Conservation (phyloP, 2,113 vertebrate species). For the Rhabdomys dilectus region DNA sequence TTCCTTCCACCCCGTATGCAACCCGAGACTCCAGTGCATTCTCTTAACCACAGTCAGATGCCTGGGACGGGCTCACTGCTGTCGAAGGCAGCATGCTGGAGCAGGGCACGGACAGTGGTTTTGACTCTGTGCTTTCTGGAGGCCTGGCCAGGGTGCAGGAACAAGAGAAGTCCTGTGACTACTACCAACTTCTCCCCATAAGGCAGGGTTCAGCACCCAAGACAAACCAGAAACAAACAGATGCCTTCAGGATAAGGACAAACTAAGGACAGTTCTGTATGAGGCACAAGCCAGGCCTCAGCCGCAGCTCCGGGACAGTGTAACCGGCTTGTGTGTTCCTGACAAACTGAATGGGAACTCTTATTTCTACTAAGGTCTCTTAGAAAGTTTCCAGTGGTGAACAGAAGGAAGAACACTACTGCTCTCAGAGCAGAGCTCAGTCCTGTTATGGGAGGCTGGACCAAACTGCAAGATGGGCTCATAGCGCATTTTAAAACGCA, state of each 20-base stretch:
- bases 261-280: neutral
- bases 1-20: neutral
- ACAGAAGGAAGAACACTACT: neutral
- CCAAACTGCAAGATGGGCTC: accelerated
- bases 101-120: neutral
- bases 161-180: neutral
- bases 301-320: neutral
- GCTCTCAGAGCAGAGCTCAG: neutral
- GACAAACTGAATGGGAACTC: neutral
- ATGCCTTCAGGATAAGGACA: no score
- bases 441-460: neutral
- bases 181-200: neutral
- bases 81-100: neutral
- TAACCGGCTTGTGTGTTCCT: neutral
- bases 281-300: neutral
- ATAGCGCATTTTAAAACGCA: neutral
- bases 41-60: neutral
- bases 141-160: neutral
- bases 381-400: neutral
- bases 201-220: neutral
- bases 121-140: neutral
- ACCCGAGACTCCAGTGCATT: neutral
- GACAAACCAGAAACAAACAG: neutral
- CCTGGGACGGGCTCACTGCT: neutral
- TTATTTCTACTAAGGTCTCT: no score